Conservation (phyloP, 2,797 vertebrate species). For the Amblyopsis hoosieri region DNA sequence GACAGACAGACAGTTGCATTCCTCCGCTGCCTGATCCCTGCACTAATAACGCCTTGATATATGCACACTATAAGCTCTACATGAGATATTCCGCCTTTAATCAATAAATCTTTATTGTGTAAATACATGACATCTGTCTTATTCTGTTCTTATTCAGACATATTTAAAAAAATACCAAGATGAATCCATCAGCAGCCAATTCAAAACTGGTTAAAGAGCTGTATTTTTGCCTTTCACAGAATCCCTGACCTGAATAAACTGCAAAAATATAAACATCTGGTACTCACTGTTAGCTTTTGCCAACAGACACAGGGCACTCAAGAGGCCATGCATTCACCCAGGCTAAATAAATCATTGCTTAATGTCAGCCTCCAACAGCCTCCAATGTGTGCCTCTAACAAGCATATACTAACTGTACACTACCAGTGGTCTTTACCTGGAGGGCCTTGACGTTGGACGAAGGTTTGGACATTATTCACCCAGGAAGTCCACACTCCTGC, state of each 20-base stretch:
- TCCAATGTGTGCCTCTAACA: background rate
- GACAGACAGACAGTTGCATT: conserved; percentile 30
- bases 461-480: conserved; percentile 91
- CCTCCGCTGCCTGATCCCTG: conserved; percentile 50
- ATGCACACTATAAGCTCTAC: conserved; percentile 56
- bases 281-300: no score
- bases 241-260: no score
- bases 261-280: no score
- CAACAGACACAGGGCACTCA: no score
- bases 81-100: conserved; percentile 48
- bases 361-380: no score
- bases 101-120: conserved; percentile 66
- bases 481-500: conserved; percentile 79
- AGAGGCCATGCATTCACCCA: no score
- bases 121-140: background rate
- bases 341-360: no score
- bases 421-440: conserved; percentile 84
- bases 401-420: background rate
- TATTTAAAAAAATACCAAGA: background rate
- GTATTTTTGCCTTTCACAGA: no score
- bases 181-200: background rate
- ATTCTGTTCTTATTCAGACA: no score
- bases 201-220: no score
- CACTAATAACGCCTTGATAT: conserved; percentile 59
- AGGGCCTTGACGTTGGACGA: conserved; percentile 95